phyloP scores from a whole-genome alignment of 2,113 vertebrate genomes.

The Tenrec ecaudatus region DNA sequence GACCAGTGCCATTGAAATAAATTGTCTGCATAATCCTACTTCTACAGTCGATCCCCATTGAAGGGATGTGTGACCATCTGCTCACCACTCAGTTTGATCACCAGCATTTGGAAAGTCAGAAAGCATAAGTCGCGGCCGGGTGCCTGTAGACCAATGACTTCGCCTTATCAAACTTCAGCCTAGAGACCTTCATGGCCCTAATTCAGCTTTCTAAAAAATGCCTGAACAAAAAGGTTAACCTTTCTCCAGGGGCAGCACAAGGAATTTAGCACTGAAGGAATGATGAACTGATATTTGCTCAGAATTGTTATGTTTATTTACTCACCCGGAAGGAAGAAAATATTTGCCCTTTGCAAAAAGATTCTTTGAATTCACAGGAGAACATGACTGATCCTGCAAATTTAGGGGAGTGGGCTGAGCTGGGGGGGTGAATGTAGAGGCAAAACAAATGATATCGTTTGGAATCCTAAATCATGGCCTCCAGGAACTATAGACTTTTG shows the following conservation, averaged over 20 bases:
- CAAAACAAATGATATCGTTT: conserved; percentile 15
- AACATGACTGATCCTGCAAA: neutral
- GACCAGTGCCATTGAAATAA: neutral
- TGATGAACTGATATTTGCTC: conserved; percentile 61
- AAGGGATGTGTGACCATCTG: neutral
- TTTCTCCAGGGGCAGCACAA: neutral
- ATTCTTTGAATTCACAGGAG: conserved; percentile 32
- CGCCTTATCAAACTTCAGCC: neutral
- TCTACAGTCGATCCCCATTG: neutral
- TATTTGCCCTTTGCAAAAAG: conserved; percentile 45
- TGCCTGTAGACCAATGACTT: neutral
- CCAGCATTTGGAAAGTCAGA: neutral
- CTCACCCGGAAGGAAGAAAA: conserved; percentile 28
- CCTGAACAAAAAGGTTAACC: conserved; percentile 2
- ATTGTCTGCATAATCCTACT: neutral
- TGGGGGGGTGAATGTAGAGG: neutral
- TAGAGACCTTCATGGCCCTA: neutral
- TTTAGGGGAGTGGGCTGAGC: neutral
- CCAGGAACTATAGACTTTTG: neutral
- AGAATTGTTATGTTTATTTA: conserved; percentile 56
- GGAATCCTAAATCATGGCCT: neutral
- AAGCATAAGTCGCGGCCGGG: neutral
- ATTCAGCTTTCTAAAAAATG: fast-evolving
- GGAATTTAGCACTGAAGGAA: conserved; percentile 54
- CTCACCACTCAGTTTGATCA: neutral